phyloP scores from a whole-genome alignment of 1,140 invertebrate species.

The Bombus huntii region DNA sequence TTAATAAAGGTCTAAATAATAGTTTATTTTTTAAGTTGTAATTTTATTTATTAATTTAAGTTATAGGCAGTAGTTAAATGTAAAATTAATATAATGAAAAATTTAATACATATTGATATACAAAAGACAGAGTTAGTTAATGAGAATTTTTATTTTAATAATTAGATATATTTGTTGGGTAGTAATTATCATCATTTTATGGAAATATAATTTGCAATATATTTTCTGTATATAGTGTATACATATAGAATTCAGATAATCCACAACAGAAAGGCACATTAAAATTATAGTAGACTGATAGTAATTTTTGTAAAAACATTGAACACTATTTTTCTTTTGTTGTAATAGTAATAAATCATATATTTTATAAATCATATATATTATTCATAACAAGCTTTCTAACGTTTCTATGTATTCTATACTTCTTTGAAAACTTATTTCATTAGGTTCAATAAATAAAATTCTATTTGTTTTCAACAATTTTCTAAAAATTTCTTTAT shows the following conservation, averaged over 20 bases:
- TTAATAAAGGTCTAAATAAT: not conserved
- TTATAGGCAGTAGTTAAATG: not conserved
- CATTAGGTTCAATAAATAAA: not conserved
- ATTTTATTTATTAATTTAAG: not conserved
- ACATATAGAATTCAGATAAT: conserved; percentile 62
- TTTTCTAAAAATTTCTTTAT: conserved; percentile 30
- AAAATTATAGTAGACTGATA: conserved; percentile 51
- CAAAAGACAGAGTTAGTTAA: not conserved
- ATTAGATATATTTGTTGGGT: conserved; percentile 29
- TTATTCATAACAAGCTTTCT: not conserved
- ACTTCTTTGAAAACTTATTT: not conserved
- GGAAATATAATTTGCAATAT: conserved; percentile 61
- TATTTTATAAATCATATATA: no score
- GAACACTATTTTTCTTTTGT: not conserved
- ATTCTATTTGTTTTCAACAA: not conserved
- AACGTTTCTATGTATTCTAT: not conserved
- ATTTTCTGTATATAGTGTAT: conserved; percentile 59
- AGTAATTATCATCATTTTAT: conserved; percentile 64
- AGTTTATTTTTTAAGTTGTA: not conserved
- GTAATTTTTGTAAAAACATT: conserved; percentile 43
- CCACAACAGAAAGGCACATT: conserved; percentile 67
- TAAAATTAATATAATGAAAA: conserved; percentile 4
- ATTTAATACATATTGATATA: not conserved
- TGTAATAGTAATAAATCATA: not conserved
- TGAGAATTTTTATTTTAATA: not conserved